These are phyloP conservation scores for Polypterus bichir DNA, from an alignment of 2,113 vertebrate genomes.

Conservation along the genomic window DNA sequence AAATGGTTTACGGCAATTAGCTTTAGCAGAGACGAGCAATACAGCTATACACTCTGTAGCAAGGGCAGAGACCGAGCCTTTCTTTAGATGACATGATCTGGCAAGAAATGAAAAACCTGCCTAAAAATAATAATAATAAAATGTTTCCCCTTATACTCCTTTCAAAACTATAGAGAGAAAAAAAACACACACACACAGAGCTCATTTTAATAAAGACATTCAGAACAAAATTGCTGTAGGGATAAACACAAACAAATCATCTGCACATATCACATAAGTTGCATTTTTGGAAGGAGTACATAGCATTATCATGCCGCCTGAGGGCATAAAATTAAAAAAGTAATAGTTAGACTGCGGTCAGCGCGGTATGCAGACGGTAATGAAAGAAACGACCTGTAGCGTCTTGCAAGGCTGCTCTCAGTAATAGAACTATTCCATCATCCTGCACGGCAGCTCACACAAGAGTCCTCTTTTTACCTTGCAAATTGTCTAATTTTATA, in stretches of 20 bases:
- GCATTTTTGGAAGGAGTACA: conserved; percentile 48
- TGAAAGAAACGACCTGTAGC: conserved; percentile 50
- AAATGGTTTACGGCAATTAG: too few relatives aligned
- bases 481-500: neutral
- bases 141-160: too few relatives aligned
- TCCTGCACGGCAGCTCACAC: conserved; percentile 28
- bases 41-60: too few relatives aligned
- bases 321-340: conserved; percentile 48
- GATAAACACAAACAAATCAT: conserved; percentile 50
- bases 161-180: too few relatives aligned
- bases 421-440: conserved; percentile 42
- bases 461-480: neutral
- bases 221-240: conserved; percentile 37
- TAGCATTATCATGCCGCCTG: conserved; percentile 49
- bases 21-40: too few relatives aligned
- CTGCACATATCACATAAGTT: conserved; percentile 36
- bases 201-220: conserved; percentile 15
- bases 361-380: conserved; percentile 58
- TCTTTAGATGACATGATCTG: too few relatives aligned
- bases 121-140: too few relatives aligned
- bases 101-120: too few relatives aligned
- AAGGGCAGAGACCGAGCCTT: too few relatives aligned
- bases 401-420: conserved; percentile 62
- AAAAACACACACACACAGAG: neutral
- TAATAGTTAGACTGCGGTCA: conserved; percentile 67